A percentile compares a stretch with the other conserved stretches of the same genome.
Conservation (phyloP, 2,797 vertebrate genomes). For the Huso huso region DNA sequence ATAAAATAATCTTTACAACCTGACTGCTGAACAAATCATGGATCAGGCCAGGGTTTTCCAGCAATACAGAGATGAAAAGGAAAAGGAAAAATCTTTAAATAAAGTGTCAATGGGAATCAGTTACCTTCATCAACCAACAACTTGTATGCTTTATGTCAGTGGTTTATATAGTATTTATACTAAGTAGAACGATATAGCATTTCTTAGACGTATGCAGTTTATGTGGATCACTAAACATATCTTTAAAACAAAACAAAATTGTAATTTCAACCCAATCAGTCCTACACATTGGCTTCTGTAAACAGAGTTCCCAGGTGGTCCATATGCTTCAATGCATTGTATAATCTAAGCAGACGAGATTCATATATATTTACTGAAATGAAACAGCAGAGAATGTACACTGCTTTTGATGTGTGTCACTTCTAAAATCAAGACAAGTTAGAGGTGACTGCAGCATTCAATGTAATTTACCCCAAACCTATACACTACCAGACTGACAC, state of each 20-base stretch:
- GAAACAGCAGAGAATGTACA: conserved; percentile 36
- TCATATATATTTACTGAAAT: conserved; percentile 30
- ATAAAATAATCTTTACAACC: background rate
- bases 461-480: conserved; percentile 53
- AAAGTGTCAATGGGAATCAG: background rate
- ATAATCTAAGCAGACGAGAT: conserved; percentile 50
- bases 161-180: background rate
- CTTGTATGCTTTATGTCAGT: background rate
- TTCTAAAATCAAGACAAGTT: conserved; percentile 40
- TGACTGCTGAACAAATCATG: background rate
- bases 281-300: conserved; percentile 50
- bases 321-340: conserved; percentile 33
- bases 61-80: conserved; percentile 4
- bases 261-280: conserved; percentile 50
- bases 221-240: conserved; percentile 8
- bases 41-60: conserved; percentile 3
- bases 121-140: background rate
- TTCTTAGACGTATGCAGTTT: conserved; percentile 7
- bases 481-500: too few relatives aligned
- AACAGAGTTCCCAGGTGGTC: conserved; percentile 82
- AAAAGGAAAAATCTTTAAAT: background rate
- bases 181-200: background rate
- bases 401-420: conserved; percentile 39
- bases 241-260: conserved; percentile 10
- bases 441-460: conserved; percentile 50